Conservation (phyloP, 2,797 vertebrate genomes). For the Neosilurus hyrtlii region DNA sequence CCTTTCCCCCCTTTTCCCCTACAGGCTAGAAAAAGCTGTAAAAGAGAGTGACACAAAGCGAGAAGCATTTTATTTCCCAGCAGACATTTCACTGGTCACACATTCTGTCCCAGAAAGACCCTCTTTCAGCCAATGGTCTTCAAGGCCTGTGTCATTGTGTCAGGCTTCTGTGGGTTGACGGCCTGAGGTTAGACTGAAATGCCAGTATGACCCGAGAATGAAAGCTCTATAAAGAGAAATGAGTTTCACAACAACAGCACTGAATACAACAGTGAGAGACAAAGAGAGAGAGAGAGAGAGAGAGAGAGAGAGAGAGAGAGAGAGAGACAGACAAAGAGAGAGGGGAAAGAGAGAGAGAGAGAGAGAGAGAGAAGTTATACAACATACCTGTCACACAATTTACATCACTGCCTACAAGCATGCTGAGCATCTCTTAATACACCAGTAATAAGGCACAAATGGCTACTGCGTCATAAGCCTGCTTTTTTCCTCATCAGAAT, state of each 20-base stretch:
- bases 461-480: background rate
- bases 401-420: background rate
- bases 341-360: too few species aligned
- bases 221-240: constrained; percentile 9
- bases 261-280: constrained; percentile 11
- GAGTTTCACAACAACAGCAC: constrained; percentile 1
- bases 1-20: constrained; percentile 24
- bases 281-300: background rate
- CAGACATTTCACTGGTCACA: constrained; percentile 31
- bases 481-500: background rate
- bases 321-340: too few species aligned
- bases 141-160: constrained; percentile 43
- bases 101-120: constrained; percentile 21
- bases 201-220: constrained; percentile 24
- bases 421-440: background rate
- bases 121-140: constrained; percentile 31
- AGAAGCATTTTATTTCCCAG: constrained; percentile 28
- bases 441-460: background rate
- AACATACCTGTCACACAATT: background rate
- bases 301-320: too few species aligned
- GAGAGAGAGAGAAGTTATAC: too few species aligned
- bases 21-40: constrained; percentile 41
- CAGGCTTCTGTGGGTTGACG: background rate
- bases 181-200: constrained; percentile 38
- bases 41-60: constrained; percentile 20